Conservation (phyloP, 2,888 invertebrate species). For the Petrophora chlorosata region DNA sequence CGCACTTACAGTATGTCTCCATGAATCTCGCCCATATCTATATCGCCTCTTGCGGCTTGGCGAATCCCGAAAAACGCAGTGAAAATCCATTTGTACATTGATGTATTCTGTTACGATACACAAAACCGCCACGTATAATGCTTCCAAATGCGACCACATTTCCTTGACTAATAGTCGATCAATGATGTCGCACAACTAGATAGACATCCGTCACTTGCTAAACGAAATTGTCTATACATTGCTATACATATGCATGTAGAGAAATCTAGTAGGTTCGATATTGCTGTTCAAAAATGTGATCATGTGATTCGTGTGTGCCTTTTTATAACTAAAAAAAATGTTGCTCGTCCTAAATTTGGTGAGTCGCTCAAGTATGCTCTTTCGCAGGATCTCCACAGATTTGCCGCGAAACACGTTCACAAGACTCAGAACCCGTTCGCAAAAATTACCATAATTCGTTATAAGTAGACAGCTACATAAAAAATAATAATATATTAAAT, state of each 20-base stretch:
- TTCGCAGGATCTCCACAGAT: too few species aligned
- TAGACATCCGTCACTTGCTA: too few species aligned
- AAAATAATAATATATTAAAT: constrained; percentile 8
- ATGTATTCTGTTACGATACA: background rate
- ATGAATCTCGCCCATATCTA: constrained; percentile 2
- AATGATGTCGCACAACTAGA: too few species aligned
- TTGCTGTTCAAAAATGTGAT: too few species aligned
- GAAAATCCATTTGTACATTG: constrained; percentile 6
- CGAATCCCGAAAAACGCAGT: background rate
- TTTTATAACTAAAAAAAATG: too few species aligned
- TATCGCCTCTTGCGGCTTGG: background rate
- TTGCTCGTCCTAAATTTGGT: too few species aligned
- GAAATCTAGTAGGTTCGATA: too few species aligned
- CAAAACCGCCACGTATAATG: background rate
- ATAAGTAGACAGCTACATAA: constrained; percentile 10
- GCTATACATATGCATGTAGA: too few species aligned
- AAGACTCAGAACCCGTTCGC: constrained; percentile 27
- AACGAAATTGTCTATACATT: too few species aligned
- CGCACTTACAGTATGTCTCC: background rate
- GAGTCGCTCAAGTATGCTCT: too few species aligned
- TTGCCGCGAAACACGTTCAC: constrained; percentile 5
- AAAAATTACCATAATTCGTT: constrained; percentile 29
- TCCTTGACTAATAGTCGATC: too few species aligned
- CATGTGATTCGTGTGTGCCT: too few species aligned
- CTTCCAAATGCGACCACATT: background rate